Evolutionary conservation across 2,888 invertebrate genomes (phyloP).

Genomic region (Platycheirus rosarum): DNA sequence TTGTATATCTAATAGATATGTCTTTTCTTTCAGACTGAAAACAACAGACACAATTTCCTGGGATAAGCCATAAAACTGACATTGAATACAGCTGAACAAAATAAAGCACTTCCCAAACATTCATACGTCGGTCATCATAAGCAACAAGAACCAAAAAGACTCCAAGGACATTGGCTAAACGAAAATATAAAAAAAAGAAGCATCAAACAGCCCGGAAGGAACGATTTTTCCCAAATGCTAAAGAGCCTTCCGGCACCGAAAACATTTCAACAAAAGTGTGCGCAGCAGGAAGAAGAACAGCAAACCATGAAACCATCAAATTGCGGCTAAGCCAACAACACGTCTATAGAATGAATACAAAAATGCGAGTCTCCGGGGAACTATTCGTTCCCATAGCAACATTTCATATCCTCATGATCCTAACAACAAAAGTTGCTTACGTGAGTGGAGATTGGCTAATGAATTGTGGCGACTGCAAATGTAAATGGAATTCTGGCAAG

Average conservation of each 20-base stretch:
- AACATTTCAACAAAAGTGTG: constrained; percentile 9
- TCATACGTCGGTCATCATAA: constrained; percentile 1
- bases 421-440: constrained; percentile 71
- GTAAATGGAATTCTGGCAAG: constrained; percentile 93
- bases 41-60: constrained; percentile 15
- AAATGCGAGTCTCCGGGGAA: constrained; percentile 68
- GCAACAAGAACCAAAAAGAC: not conserved
- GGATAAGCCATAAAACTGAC: constrained; percentile 59
- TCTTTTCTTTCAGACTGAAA: constrained; percentile 38
- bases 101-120: not conserved
- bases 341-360: constrained; percentile 61
- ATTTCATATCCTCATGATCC: constrained; percentile 73
- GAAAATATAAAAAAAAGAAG: constrained; percentile 7
- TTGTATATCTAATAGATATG: constrained; percentile 1
- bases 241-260: constrained; percentile 2
- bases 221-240: constrained; percentile 7
- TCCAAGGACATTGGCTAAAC: constrained; percentile 42
- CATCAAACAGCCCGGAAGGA: constrained; percentile 16
- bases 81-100: constrained; percentile 36
- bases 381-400: constrained; percentile 64
- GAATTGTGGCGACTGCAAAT: constrained; percentile 86
- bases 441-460: constrained; percentile 79
- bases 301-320: constrained; percentile 17
- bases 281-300: not conserved
- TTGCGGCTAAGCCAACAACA: constrained; percentile 20